Conservation (phyloP, 2,797 vertebrate genomes). For the Hemibagrus guttatus region DNA sequence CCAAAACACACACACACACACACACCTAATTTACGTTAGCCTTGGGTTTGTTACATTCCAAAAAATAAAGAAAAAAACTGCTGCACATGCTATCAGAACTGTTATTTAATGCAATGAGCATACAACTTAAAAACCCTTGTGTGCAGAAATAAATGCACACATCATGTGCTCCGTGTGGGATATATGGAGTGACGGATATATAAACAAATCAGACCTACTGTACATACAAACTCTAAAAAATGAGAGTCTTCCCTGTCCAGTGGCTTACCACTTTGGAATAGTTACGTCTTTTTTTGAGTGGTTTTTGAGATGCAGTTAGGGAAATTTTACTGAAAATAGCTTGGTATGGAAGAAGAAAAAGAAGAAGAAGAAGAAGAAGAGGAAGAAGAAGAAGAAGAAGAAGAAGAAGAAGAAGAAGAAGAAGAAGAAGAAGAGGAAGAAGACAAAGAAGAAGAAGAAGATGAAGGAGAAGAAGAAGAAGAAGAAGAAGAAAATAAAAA, state of each 20-base stretch:
- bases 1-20: too few species aligned
- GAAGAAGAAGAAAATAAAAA: neutral
- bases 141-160: neutral
- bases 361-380: too few species aligned
- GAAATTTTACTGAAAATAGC: too few species aligned
- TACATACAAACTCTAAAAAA: neutral
- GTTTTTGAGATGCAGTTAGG: neutral
- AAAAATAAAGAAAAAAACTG: neutral
- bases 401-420: too few species aligned
- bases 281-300: neutral
- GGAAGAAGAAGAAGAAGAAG: too few species aligned
- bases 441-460: neutral
- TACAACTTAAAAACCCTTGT: neutral
- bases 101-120: neutral
- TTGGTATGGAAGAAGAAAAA: too few species aligned
- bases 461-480: neutral
- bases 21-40: neutral
- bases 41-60: neutral
- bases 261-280: neutral
- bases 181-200: neutral
- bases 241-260: neutral
- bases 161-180: neutral
- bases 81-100: neutral
- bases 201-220: neutral
- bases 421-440: too few species aligned